Evolutionary conservation across 2,113 vertebrate genomes (phyloP).

Genomic region (Cricetomys ansorgei): DNA sequence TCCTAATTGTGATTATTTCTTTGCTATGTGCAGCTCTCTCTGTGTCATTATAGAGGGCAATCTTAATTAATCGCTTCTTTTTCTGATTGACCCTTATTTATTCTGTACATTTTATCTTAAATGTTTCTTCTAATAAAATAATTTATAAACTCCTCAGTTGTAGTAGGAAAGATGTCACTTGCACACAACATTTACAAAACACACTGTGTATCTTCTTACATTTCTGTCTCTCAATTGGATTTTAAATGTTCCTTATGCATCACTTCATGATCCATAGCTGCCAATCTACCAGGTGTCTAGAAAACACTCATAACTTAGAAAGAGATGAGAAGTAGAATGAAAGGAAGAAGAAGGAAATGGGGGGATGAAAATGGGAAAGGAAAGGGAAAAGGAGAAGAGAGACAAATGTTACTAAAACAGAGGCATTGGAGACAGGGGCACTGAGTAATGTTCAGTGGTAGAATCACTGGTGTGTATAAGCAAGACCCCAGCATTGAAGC

Average conservation of each 20-base stretch:
- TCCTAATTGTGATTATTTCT: background rate
- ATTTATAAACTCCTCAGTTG: background rate
- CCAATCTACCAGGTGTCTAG: background rate
- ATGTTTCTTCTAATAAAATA: background rate
- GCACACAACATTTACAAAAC: background rate
- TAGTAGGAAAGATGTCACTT: background rate
- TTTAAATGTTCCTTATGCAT: background rate
- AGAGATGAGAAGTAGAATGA: background rate
- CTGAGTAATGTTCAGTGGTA: background rate
- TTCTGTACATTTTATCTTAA: background rate
- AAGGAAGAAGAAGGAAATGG: background rate
- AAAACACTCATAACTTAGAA: background rate
- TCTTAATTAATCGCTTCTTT: background rate
- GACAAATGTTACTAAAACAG: background rate
- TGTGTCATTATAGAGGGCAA: background rate
- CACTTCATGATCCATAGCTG: background rate
- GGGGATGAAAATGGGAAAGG: background rate
- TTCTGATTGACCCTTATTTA: background rate
- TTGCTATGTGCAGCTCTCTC: background rate
- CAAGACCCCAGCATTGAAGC: background rate
- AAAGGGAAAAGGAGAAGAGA: background rate
- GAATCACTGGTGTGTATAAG: background rate
- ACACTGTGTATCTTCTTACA: background rate
- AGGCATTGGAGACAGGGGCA: background rate
- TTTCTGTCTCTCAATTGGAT: background rate